Base-by-base conservation (phyloP, 2,888 invertebrate genomes). In the Plagodis dolabraria region DNA sequence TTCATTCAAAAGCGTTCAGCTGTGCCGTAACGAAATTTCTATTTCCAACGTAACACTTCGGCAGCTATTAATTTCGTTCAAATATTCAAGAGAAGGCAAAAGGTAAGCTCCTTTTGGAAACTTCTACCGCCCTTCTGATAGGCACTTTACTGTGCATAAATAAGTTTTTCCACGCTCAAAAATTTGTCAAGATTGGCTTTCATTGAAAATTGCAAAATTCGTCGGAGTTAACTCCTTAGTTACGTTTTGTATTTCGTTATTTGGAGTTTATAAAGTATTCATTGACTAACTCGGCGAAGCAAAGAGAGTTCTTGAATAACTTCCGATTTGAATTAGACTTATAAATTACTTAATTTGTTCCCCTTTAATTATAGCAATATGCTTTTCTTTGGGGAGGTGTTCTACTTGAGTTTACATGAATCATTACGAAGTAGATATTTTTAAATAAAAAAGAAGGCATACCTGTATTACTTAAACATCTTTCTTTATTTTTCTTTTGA, bases 41-140 rank as follows among this genome's bases (percentile, higher is more conserved):
- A 51, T 56, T 63, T 63, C 36, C 45, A 57, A 58, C 54, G 47
- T 42, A 49, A 56, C 56, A 56, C 60, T 56, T 54, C 47, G 59
- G 35, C 48, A 53, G 53, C 53, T 51, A 57, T 60, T 60, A 58
- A 60, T 60, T 57, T 52, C 34, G 53, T 50, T 56, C 47, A 56
- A 64, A 61, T 63, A 58, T 64, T 58, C 47, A 58, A 56, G 51
- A 52, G 53, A 11, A 47, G 49, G 50, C 10, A 43, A 36, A 54
- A 52, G 46, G 57, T 63, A 60, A 47, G 49, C 54, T 47, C 49
- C 47, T 54, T 56, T 47, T 47, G 48, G 55, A 42, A 60, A 54
- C 43, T 60, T 52, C 33, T n/a, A 22, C 53, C 52, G 56, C 52
- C 35, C 34, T 45, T 52, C 51, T 33, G 49, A 43, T 57, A 52